Percentiles rank a stretch among this genome's conserved stretches.
phyloP scores from a whole-genome alignment of 2,113 vertebrate genomes.

The Illadopsis cleaveri region DNA sequence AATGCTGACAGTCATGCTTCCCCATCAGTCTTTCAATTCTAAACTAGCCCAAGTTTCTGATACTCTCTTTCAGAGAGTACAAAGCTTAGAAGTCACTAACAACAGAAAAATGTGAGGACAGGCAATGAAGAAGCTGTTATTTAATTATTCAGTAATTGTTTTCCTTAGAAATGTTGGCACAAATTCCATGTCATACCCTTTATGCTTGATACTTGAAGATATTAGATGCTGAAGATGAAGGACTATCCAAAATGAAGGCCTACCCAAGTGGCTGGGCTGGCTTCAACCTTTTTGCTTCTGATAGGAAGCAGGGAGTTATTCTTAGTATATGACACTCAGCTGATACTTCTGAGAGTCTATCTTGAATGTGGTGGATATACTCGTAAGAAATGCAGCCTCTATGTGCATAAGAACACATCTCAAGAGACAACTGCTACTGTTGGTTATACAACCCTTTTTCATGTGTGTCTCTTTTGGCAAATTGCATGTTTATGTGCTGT shows the following conservation, averaged over 20 bases:
- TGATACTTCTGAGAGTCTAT: background rate
- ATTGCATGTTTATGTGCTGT: background rate
- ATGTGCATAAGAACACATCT: background rate
- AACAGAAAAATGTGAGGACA: background rate
- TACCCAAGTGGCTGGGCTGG: background rate
- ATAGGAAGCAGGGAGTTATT: background rate
- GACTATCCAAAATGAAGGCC: background rate
- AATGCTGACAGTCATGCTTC: background rate
- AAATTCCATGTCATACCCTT: background rate
- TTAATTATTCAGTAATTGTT: background rate
- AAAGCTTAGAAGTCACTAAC: background rate
- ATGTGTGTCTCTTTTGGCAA: background rate
- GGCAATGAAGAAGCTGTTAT: background rate
- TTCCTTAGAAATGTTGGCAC: background rate
- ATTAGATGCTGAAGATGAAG: background rate
- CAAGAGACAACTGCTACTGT: background rate
- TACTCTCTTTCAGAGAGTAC: background rate
- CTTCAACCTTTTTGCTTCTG: background rate
- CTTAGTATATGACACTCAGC: background rate
- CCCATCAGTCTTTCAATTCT: conserved; percentile 19
- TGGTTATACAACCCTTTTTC: background rate
- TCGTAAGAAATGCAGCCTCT: background rate
- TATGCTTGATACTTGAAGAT: background rate
- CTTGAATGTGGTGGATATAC: background rate
- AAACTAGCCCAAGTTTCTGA: background rate